Base-by-base conservation (phyloP, 2,888 invertebrate genomes). In the Limnephilus rhombicus region DNA sequence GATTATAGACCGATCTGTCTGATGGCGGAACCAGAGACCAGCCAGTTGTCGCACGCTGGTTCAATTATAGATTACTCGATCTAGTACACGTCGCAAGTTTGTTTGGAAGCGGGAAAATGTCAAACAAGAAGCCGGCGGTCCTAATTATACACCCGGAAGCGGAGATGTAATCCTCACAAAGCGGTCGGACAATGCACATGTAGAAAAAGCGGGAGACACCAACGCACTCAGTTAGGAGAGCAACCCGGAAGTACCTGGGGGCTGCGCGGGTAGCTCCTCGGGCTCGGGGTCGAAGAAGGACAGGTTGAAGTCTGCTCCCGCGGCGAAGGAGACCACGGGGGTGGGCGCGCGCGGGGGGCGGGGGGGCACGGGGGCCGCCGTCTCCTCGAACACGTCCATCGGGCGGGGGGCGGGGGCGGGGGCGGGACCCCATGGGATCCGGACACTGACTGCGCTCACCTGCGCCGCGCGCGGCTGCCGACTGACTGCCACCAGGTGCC, bases 261-360 rank as follows among this genome's bases (percentile, higher is more conserved):
- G 94, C 90, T 91, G 94, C 92, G 92, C 94, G 93, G 89, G 90
- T 90, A 81, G 96, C 94, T 95, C 94, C 93, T 95, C 95, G 34
- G 95, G 95, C 94, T 97, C 97, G 93, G 97, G 96, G 95, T 98
- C 98, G 96, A 98, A 98, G 96, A 98, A 98, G 95, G 98, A 97
- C 94, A 98, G 96, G 95, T 98, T 97, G 95, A 98, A 98, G 95
- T 98, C 98, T 94, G 97, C 97, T 95, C 97, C 97, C 94, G 97
- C 97, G 95, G 98, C 98, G 95, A 98, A 97, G 94, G 97, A 96
- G 94, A 98, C 97, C 95, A 97, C 96, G 95, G 97, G 96, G 95
- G 96, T 96, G 94, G 96, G 95, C 95, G 96, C 96, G 95, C 97
- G 97, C 94, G 96, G 95, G 94, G 97, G 95, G 97, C 96, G 95